These are phyloP conservation scores for Syrista parreyssii DNA, from an alignment of 2,888 invertebrate species.

Conservation along the genomic window DNA sequence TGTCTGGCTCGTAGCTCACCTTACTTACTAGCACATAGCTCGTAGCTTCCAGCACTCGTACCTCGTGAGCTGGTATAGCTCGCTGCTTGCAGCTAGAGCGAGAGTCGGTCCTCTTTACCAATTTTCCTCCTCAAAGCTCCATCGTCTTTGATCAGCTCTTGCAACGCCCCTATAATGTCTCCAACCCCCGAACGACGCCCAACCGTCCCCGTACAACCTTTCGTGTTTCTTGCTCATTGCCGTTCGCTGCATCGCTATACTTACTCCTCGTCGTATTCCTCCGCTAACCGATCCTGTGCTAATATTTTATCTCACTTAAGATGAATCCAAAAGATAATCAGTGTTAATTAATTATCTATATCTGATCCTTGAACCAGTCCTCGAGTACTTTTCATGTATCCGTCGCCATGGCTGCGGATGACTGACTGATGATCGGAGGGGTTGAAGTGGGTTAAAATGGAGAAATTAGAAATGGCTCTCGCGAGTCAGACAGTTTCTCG, in stretches of 20 bases:
- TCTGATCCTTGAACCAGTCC: neutral
- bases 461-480: neutral
- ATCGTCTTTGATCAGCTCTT: constrained; percentile 64
- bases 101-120: constrained; percentile 58
- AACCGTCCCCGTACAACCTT: constrained; percentile 20
- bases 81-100: constrained; percentile 37
- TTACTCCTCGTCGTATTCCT: neutral
- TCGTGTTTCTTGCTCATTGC: constrained; percentile 29
- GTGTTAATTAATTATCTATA: neutral
- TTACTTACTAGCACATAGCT: constrained; percentile 1
- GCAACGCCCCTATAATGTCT: constrained; percentile 58
- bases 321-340: neutral
- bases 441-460: neutral
- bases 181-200: constrained; percentile 25
- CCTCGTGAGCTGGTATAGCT: constrained; percentile 18
- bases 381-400: neutral
- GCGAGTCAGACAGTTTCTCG: neutral
- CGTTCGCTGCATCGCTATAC: neutral
- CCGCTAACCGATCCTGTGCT: neutral
- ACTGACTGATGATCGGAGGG: neutral
- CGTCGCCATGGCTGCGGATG: neutral
- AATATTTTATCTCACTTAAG: neutral
- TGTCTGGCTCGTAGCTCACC: constrained; percentile 24
- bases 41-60: constrained; percentile 13
- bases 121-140: constrained; percentile 63